Evolutionary conservation across 2,888 invertebrate species (phyloP), one percentile per base, ranked within the genome.

Genomic region (Hirtodrosophila duncani): DNA sequence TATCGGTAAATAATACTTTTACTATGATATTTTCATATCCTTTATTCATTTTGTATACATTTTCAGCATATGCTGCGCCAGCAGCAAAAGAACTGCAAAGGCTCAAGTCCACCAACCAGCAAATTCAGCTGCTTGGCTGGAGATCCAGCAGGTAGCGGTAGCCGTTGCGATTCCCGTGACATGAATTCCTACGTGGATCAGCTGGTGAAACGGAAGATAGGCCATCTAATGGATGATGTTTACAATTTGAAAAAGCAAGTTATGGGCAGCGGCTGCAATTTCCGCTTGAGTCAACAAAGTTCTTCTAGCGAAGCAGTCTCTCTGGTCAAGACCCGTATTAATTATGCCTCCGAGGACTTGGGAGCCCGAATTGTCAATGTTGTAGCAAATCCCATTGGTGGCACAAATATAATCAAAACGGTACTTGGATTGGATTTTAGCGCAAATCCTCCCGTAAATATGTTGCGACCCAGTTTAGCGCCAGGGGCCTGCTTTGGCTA

Each of bases 401-500:
- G 57, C 0, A 43, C 39, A 0, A 77, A 56, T 18, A 7, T 81
- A 1, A 1, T 79, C 0, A 74, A 63, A 43, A 29, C 26, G 0
- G 6, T 81, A 1, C 39, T 84, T 2, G 75, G 81, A 0, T 38
- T 83, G 11, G 72, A 81, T 2, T 84, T 68, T 10, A 65, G 58
- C 8, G 52, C 66, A 0, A 84, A 84, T 67, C 70, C 82, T 2
- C 84, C 84, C 0, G 45, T 83, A 4, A 72, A 69, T 31, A 70
- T 84, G 61, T 18, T 84, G 1, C 63, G 62, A 0, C 18, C 72
- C 0, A 67, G 46, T 9, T 31, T 83, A 33, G 38, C 62, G 2
- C 68, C 84, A 0, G 84, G 84, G 1, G 46, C 65, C 2, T 84
- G 84, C 11, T 84, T 84, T 38, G 83, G 67, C 0, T 84, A 68